A percentile compares a stretch with the other conserved stretches of the same genome.
Conservation (phyloP, 2,113 vertebrate species). For the Bubo blakistoni region DNA sequence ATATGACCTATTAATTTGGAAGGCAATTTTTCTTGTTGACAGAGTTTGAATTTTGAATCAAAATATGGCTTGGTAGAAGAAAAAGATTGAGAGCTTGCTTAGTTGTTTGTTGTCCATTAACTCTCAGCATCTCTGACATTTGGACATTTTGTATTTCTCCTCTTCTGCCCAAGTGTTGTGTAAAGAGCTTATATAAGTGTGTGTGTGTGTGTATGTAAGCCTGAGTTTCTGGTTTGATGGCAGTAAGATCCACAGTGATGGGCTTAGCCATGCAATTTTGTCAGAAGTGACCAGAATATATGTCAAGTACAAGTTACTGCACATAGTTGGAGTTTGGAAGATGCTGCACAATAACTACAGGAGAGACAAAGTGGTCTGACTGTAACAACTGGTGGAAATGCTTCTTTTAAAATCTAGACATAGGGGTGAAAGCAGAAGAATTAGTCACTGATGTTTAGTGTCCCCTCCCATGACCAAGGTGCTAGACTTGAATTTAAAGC, state of each 20-base stretch:
- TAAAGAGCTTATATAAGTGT: background rate
- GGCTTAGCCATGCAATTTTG: background rate
- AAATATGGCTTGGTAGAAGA: background rate
- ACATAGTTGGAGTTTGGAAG: rapidly evolving
- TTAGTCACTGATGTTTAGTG: background rate
- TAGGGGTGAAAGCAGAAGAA: background rate
- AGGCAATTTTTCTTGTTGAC: background rate
- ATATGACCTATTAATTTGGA: background rate
- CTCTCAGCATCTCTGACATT: background rate
- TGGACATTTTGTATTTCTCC: background rate
- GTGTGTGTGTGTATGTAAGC: background rate
- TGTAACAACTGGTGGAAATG: background rate
- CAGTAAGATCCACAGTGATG: background rate
- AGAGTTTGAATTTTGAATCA: background rate
- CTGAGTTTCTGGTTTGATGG: background rate
- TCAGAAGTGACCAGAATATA: background rate
- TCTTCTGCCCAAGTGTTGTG: background rate
- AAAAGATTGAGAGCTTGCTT: background rate
- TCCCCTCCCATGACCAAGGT: background rate
- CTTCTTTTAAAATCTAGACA: background rate
- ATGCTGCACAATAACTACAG: background rate
- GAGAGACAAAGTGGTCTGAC: background rate
- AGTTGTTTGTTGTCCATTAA: background rate
- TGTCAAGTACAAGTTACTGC: background rate
- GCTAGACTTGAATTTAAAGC: background rate